Evolutionary conservation across 1,140 invertebrate species (phyloP).

Genomic region (Chironomus striatipennis): DNA sequence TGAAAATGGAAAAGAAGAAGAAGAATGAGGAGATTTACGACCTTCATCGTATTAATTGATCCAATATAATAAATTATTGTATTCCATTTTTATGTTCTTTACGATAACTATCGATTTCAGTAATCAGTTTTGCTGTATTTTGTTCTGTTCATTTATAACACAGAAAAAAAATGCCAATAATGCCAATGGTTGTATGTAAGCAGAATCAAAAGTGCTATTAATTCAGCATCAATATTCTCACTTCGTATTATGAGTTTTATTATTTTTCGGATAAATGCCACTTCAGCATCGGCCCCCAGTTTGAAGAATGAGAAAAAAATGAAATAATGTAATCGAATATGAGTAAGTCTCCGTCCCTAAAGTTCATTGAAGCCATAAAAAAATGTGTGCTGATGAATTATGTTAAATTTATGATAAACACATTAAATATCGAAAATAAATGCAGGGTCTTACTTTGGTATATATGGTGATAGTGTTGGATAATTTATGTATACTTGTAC

Average conservation of each 20-base stretch:
- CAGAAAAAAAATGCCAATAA: background rate
- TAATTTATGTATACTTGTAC: too few relatives aligned
- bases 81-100: background rate
- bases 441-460: background rate
- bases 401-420: conserved; percentile 10
- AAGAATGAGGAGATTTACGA: background rate
- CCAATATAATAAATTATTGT: conserved; percentile 14
- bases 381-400: background rate
- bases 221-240: background rate
- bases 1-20: too few relatives aligned
- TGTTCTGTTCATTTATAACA: background rate
- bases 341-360: background rate
- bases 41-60: background rate
- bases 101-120: conserved; percentile 1
- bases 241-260: too few relatives aligned
- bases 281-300: background rate
- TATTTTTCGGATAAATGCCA: background rate
- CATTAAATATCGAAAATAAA: background rate
- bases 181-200: too few relatives aligned
- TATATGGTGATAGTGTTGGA: too few relatives aligned
- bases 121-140: background rate
- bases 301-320: background rate
- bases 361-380: conserved; percentile 8
- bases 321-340: too few relatives aligned
- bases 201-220: too few relatives aligned